Evolutionary conservation across 1,140 invertebrate genomes (phyloP), one percentile per base, ranked within the genome.

Genomic region (Ceratina australensis): DNA sequence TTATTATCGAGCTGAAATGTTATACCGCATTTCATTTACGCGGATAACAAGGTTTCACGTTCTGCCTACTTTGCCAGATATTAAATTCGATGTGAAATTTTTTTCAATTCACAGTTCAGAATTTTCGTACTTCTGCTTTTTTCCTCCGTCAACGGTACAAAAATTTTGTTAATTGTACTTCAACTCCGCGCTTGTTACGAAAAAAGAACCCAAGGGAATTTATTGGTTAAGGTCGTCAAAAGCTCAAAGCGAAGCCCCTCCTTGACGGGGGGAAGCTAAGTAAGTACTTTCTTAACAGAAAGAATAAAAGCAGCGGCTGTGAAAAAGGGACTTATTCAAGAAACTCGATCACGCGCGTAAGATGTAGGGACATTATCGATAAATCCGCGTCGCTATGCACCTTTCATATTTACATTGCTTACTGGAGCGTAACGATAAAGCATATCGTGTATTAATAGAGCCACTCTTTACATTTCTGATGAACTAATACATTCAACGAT

Each of bases 361-460:
- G 67, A 77, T 20, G 42, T 16, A 16, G 74, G 33, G 71, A 63
- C 71, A 71, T 61, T 71, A 47, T 77, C 57, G 57, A 60, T 60
- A 33, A 50, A 77, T 77, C 20, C 7, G 42, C 33, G 52, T 28
- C 50, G 26, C 42, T 20, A 2, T 4, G 47, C 13, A 57, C 22
- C 10, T 77, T 61, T 61, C 49, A 71, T 63, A 63, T 54, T 77
- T 60, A 52, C 12, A 33, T 47, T 13, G 67, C 57, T 77, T 63
- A 71, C 26, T 71, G 28, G 57, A 71, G 66, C 74, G 7, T 71
- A n/a, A 69, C 4, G 54, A 24, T 22, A 52, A 26, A 42, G 33
- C 33, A 16, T n/a, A 24, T 52, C 20, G 67, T 42, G 18, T 60
- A 77, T 77, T 77, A 77, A 77, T 77, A 77, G 66, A 71, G 5